A percentile compares a stretch with the other conserved stretches of the same genome.
Conservation (phyloP, 2,797 vertebrate genomes). For the Anguilla obscura region DNA sequence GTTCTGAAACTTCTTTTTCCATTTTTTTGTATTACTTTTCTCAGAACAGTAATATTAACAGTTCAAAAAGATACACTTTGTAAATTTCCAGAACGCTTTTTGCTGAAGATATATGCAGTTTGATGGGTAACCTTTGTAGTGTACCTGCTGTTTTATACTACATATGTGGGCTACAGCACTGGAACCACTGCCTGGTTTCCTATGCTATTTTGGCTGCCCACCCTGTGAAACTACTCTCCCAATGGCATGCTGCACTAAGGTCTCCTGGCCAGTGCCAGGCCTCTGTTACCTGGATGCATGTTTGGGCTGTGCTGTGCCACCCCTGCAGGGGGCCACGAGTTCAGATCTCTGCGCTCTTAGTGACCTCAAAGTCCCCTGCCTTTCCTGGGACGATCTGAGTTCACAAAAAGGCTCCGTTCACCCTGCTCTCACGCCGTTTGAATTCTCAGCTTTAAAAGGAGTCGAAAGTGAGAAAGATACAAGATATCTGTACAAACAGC, state of each 20-base stretch:
- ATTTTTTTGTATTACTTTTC: neutral
- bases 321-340: neutral
- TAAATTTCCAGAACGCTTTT: neutral
- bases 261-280: neutral
- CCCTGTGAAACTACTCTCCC: neutral
- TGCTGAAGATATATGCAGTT: neutral
- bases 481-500: neutral
- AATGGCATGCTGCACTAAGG: neutral
- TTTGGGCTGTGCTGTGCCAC: neutral
- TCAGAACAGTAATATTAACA: neutral
- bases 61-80: neutral
- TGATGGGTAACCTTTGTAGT: neutral
- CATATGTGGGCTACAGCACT: neutral
- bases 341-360: neutral
- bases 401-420: neutral
- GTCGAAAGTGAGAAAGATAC: neutral
- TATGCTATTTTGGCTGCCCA: neutral
- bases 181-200: neutral
- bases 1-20: neutral
- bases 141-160: neutral
- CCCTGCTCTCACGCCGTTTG: neutral
- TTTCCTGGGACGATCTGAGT: neutral
- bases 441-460: neutral
- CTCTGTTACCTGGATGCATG: neutral
- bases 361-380: neutral